These are phyloP conservation scores for Tyrophagus putrescentiae DNA, from an alignment of 1,140 invertebrate genomes.

Conservation along the genomic window DNA sequence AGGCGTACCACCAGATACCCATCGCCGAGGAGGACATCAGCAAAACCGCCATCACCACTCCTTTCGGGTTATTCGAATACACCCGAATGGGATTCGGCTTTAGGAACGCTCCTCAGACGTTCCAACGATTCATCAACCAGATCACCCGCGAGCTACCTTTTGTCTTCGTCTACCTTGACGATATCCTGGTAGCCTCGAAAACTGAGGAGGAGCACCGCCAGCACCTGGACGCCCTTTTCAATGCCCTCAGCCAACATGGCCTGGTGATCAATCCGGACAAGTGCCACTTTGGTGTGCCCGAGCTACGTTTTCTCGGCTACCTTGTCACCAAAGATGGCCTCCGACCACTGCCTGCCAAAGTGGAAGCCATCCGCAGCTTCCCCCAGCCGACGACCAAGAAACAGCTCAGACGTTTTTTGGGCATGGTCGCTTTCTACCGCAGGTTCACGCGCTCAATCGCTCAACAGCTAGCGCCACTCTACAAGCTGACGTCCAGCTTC, in stretches of 20 bases:
- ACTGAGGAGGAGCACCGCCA: slow-evolving; percentile 9
- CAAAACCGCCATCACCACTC: slow-evolving; percentile 28
- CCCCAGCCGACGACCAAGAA: slow-evolving; percentile 29
- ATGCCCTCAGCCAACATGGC: neutral
- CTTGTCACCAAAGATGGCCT: slow-evolving; percentile 19
- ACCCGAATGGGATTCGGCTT: slow-evolving; percentile 31
- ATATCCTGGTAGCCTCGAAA: no score
- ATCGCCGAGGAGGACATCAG: slow-evolving; percentile 17
- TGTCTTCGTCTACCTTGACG: no score
- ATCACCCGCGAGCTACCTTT: neutral
- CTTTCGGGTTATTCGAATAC: slow-evolving; percentile 30
- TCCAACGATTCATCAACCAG: neutral
- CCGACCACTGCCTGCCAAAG: neutral
- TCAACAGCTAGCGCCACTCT: neutral
- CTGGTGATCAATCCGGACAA: slow-evolving; percentile 15
- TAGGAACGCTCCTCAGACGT: slow-evolving; percentile 27
- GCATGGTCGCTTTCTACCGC: slow-evolving; percentile 28
- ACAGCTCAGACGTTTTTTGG: slow-evolving; percentile 33
- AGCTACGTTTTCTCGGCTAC: slow-evolving; percentile 20
- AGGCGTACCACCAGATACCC: slow-evolving; percentile 27
- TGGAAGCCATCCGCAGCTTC: slow-evolving; percentile 30
- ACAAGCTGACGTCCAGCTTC: neutral
- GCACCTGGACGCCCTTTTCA: neutral
- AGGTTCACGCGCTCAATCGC: slow-evolving; percentile 2
- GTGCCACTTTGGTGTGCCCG: slow-evolving; percentile 21